Percentiles rank a stretch among this genome's conserved stretches.
These are phyloP conservation scores for Leptoclinus maculatus DNA, from an alignment of 2,797 vertebrate genomes.

Conservation along the genomic window DNA sequence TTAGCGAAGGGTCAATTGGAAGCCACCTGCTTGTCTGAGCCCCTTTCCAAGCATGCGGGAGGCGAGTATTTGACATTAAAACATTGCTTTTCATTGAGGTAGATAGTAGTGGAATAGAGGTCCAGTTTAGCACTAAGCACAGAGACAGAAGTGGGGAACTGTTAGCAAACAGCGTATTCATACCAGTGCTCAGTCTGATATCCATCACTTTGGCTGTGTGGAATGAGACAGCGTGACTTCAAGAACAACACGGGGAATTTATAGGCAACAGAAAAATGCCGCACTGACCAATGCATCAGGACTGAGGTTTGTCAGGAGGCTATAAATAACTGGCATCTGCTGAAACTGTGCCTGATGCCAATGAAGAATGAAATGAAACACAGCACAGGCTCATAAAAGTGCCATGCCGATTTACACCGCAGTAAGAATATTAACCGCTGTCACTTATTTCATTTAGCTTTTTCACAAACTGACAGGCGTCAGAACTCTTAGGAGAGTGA, in stretches of 20 bases:
- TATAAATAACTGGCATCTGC: slow-evolving; percentile 61
- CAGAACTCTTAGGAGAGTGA: slow-evolving; percentile 47
- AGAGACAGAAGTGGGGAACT: not conserved
- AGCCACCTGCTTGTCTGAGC: not conserved
- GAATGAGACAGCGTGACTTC: slow-evolving; percentile 4
- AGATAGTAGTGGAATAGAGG: not conserved
- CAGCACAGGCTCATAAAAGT: slow-evolving; percentile 51
- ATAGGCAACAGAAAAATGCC: slow-evolving; percentile 45
- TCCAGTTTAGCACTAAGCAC: not conserved
- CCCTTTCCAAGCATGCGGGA: not conserved
- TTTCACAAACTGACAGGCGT: slow-evolving; percentile 61
- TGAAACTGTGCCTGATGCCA: slow-evolving; percentile 46
- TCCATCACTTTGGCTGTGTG: slow-evolving; percentile 6
- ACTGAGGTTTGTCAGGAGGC: slow-evolving; percentile 35
- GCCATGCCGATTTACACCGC: slow-evolving; percentile 67
- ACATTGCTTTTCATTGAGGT: not conserved
- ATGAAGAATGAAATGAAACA: slow-evolving; percentile 61
- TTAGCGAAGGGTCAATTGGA: not conserved
- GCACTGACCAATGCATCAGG: slow-evolving; percentile 57
- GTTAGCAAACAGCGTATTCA: not conserved
- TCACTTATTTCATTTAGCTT: slow-evolving; percentile 70
- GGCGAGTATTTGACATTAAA: not conserved
- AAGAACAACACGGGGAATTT: slow-evolving; percentile 55
- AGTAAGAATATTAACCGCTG: slow-evolving; percentile 68
- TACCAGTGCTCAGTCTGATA: not conserved